Evolutionary conservation across 1,140 invertebrate genomes (phyloP).

Genomic region (Plodia interpunctella): DNA sequence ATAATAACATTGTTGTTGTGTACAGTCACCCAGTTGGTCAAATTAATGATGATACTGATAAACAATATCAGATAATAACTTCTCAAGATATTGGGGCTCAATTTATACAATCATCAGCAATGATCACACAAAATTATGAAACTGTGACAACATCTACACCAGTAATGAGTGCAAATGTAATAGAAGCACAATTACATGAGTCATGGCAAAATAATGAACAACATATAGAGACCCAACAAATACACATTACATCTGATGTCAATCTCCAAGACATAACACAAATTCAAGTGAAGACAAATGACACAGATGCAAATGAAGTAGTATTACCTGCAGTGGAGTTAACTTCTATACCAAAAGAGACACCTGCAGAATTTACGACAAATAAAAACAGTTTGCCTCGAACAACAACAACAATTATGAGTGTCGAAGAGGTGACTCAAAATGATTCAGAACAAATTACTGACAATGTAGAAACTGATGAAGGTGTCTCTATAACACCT

Average conservation of each 20-base stretch:
- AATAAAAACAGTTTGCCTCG: background rate
- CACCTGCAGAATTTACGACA: background rate
- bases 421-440: slow-evolving; percentile 10
- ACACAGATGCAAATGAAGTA: slow-evolving; percentile 15
- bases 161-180: slow-evolving; percentile 38
- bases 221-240: slow-evolving; percentile 31
- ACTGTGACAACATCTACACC: slow-evolving; percentile 72
- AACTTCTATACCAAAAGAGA: background rate
- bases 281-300: no score
- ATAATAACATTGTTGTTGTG: slow-evolving; percentile 80
- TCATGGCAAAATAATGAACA: slow-evolving; percentile 44
- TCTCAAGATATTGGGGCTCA: slow-evolving; percentile 54
- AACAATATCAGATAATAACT: slow-evolving; percentile 68
- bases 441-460: background rate
- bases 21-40: slow-evolving; percentile 76
- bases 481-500: background rate
- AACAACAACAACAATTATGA: slow-evolving; percentile 14
- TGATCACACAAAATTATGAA: slow-evolving; percentile 76
- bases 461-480: background rate
- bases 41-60: slow-evolving; percentile 63
- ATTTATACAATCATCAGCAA: slow-evolving; percentile 61
- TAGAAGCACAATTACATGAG: slow-evolving; percentile 33
- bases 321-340: slow-evolving; percentile 27
- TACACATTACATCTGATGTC: slow-evolving; percentile 26
- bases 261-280: slow-evolving; percentile 25